Base-by-base conservation (phyloP, 2,113 vertebrate species). In the Hystrix cristata region DNA sequence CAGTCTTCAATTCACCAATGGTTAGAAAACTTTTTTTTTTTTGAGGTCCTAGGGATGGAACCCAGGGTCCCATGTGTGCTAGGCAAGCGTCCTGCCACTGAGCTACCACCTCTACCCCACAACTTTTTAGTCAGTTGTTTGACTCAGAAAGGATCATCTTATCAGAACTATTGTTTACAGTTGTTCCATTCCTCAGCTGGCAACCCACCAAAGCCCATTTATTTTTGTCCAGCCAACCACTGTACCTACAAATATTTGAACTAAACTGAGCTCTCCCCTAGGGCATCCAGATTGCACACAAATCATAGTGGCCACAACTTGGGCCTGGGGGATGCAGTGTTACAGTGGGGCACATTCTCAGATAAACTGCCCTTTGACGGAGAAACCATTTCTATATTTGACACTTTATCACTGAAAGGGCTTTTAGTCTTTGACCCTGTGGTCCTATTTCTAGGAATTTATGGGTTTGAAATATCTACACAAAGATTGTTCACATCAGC, bases 381-480 rank as follows among this genome's bases (percentile, higher is more conserved):
- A 60, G 48, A 60, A n/a, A 46, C 46, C 38, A 34, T 81, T 81
- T 67, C 71, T 74, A 43, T 7, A 57, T 74, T 43, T 15, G n/a
- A 82, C 13, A 72, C 55, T 84, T 74, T 69, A 29, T 64, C 46
- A 71, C 3, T 76, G 46, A 82, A 81, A 92, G 23, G 7, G 18
- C 43, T 29, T 79, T 87, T 43, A 87, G 29, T 80, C 7, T 78
- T 81, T 34, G 46, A 78, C 14, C 11, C 14, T 59, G 11, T 12
- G n/a, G 62, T 81, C 82, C 81, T 87, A 69, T 79, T 92, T 87
- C 83, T 81, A 89, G 80, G 27, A 89, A 76, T 62, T 53, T 85
- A 48, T 60, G 57, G 62, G 25, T 25, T 67, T 95, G 31, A 94
- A 85, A 85, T 34, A 43, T 59, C n/a, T 64, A 34, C 81, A 94